phyloP scores from a whole-genome alignment of 2,113 vertebrate genomes.

The Cheilinus undulatus region DNA sequence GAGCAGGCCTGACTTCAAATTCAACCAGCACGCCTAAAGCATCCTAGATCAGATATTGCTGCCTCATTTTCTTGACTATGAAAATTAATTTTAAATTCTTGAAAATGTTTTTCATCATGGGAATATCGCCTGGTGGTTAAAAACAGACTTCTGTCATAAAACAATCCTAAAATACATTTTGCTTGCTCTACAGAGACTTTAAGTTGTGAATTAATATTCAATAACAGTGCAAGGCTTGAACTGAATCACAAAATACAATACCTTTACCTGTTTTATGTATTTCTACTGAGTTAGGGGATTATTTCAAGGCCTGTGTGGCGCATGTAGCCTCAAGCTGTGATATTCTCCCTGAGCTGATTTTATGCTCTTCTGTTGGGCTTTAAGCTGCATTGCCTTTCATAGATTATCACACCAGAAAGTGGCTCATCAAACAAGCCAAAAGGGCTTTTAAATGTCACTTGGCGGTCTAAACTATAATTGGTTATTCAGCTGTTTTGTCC shows the following conservation, averaged over 20 bases:
- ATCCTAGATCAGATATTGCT: too few relatives aligned
- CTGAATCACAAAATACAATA: not conserved
- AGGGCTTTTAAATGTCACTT: conserved; percentile 56
- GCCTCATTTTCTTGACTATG: too few relatives aligned
- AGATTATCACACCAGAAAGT: conserved; percentile 24
- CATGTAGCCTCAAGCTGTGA: not conserved
- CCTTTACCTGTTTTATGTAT: not conserved
- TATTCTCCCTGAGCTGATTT: conserved; percentile 14
- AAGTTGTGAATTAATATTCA: too few relatives aligned
- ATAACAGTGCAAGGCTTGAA: not conserved
- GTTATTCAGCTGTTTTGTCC: conserved; percentile 59
- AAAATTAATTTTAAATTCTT: too few relatives aligned
- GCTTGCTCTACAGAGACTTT: too few relatives aligned
- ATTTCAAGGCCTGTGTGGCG: not conserved
- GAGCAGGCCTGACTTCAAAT: too few relatives aligned
- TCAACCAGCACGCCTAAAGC: too few relatives aligned
- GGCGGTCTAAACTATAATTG: conserved; percentile 41
- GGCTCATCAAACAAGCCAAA: conserved; percentile 43
- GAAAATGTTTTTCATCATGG: too few relatives aligned
- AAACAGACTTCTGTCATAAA: too few relatives aligned
- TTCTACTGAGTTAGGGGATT: not conserved
- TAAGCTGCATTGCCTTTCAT: conserved; percentile 26
- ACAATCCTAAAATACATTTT: too few relatives aligned
- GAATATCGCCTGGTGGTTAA: too few relatives aligned
- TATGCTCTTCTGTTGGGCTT: conserved; percentile 3